Conservation (phyloP, 2,797 vertebrate genomes). For the Parauchenoglanis ngamensis region DNA sequence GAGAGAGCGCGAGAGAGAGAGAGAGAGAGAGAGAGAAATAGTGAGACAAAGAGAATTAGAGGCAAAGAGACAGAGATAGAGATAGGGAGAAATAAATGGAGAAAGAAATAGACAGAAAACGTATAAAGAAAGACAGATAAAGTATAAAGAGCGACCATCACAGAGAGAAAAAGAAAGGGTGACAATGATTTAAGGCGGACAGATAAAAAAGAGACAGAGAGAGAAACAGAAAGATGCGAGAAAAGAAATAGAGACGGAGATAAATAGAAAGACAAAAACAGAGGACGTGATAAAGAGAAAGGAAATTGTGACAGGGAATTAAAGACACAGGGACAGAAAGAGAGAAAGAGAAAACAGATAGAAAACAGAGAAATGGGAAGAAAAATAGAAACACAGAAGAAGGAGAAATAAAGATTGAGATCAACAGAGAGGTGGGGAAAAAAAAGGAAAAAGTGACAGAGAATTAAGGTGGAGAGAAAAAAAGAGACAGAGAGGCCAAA, state of each 20-base stretch:
- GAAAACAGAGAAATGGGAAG: not conserved
- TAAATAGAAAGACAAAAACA: not conserved
- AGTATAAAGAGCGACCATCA: not conserved
- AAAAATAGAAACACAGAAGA: not conserved
- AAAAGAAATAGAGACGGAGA: not conserved
- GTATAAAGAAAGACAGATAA: not conserved
- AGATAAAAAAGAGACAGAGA: conserved; percentile 2
- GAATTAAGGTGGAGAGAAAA: not conserved
- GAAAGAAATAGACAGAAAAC: not conserved
- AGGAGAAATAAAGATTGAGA: not conserved
- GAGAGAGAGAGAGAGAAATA: conserved; percentile 17
- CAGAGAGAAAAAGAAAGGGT: not conserved
- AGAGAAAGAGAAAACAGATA: not conserved
- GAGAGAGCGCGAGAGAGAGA: conserved; percentile 13
- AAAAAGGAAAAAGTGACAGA: not conserved
- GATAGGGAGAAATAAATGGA: conserved; percentile 13
- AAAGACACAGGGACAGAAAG: not conserved
- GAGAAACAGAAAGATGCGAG: conserved; percentile 1
- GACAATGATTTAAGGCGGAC: conserved; percentile 15
- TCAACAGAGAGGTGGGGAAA: not conserved
- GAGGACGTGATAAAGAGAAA: not conserved
- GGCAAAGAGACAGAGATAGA: not conserved
- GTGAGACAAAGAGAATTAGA: not conserved
- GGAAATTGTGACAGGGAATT: not conserved
- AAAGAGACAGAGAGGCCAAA: not conserved